Percentiles rank a stretch among this genome's conserved stretches.
Evolutionary conservation across 2,888 invertebrate species (phyloP).

Genomic region (Notodonta dromedarius): DNA sequence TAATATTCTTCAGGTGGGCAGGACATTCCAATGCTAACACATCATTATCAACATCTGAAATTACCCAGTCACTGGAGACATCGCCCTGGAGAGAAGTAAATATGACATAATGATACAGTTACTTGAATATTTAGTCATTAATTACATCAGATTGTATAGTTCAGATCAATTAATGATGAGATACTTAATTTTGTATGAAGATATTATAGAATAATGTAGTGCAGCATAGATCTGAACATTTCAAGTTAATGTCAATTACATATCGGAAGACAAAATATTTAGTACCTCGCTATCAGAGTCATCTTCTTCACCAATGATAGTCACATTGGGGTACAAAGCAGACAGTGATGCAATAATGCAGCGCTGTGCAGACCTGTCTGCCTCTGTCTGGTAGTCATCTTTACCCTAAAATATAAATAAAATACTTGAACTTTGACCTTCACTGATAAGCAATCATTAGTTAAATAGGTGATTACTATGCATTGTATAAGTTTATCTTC

Average conservation of each 20-base stretch:
- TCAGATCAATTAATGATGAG: no score
- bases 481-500: no score
- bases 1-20: conserved; percentile 83
- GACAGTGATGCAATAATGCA: conserved; percentile 96
- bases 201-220: no score
- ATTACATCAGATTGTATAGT: no score
- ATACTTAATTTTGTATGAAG: no score
- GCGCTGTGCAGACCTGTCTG: conserved; percentile 97
- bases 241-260: no score
- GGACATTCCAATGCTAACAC: conserved; percentile 88
- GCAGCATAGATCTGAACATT: no score
- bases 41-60: conserved; percentile 88
- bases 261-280: no score
- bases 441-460: not conserved
- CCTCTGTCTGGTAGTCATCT: conserved; percentile 98
- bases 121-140: conserved; percentile 30
- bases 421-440: not conserved
- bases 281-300: conserved; percentile 83
- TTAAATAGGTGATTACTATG: no score
- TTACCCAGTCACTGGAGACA: conserved; percentile 90
- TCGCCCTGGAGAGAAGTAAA: conserved; percentile 54
- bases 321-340: conserved; percentile 91
- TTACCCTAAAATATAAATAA: conserved; percentile 85
- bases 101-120: not conserved
- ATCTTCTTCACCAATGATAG: conserved; percentile 97